Evolutionary conservation across 2,797 vertebrate genomes (phyloP).

Genomic region (Nyctalus aviator): DNA sequence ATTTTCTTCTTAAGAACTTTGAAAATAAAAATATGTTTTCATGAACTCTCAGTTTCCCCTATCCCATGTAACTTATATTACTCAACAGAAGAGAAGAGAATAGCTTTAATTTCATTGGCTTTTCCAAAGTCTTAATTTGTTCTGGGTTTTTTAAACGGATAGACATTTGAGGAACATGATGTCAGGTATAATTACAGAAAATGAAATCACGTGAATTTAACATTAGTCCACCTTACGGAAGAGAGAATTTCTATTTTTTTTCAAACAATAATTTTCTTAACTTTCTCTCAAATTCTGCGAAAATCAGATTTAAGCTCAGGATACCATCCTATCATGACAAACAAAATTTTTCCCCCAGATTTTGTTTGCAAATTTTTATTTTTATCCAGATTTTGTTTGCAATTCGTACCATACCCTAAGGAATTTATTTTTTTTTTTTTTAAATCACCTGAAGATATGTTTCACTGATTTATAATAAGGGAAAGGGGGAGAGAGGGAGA

Average conservation of each 20-base stretch:
- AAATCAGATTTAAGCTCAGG: conserved; percentile 15
- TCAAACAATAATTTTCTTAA: background rate
- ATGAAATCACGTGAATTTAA: background rate
- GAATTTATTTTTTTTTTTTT: background rate
- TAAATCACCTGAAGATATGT: background rate
- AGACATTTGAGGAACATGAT: background rate
- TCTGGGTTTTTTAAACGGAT: background rate
- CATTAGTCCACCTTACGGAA: background rate
- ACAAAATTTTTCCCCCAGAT: background rate
- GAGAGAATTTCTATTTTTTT: background rate
- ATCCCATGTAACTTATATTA: background rate
- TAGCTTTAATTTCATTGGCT: background rate
- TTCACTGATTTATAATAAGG: background rate
- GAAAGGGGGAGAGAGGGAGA: background rate
- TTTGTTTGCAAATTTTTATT: background rate
- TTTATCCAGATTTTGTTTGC: background rate
- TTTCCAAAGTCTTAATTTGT: conserved; percentile 19
- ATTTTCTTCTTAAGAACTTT: conserved; percentile 12
- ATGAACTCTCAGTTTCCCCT: background rate
- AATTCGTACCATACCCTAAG: background rate
- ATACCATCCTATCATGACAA: background rate
- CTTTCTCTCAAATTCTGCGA: background rate
- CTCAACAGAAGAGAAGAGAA: background rate
- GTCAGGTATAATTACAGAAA: background rate
- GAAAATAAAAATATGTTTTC: background rate